Evolutionary conservation across 53 echinoderm and acorn worm species (phyloP).

Genomic region (Actinopyga echinites): DNA sequence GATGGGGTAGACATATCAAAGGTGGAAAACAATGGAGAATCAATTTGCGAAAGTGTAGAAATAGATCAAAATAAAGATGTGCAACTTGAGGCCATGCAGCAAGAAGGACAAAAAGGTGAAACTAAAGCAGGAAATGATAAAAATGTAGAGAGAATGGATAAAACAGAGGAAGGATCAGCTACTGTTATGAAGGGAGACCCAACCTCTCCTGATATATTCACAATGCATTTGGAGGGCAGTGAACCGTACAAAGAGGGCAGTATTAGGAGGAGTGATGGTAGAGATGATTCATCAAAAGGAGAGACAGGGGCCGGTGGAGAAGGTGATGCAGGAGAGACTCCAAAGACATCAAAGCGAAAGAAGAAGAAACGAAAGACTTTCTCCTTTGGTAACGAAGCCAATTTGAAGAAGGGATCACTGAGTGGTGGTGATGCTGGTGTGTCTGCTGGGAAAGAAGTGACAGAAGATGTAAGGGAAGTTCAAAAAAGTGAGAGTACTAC

Average conservation of each 20-base stretch:
- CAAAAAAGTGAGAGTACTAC: background rate
- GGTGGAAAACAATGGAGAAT: too few species aligned
- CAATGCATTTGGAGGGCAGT: slow-evolving; percentile 6
- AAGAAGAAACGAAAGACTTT: slow-evolving; percentile 38
- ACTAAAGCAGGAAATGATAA: too few species aligned
- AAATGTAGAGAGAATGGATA: too few species aligned
- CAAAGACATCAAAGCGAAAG: background rate
- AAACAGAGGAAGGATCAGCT: too few species aligned
- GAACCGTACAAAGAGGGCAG: background rate
- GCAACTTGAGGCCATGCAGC: too few species aligned
- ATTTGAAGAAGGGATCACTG: background rate
- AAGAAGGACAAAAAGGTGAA: too few species aligned
- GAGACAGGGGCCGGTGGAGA: background rate
- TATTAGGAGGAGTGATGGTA: background rate
- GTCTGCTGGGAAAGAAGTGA: background rate
- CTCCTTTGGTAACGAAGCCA: slow-evolving; percentile 6
- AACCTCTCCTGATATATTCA: slow-evolving; percentile 24
- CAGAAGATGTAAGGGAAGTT: background rate
- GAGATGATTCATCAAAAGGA: background rate
- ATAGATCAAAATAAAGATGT: too few species aligned
- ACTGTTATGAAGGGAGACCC: background rate
- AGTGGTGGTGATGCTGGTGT: background rate
- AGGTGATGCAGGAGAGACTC: background rate
- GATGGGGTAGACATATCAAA: too few species aligned
- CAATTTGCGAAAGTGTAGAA: too few species aligned